phyloP scores from a whole-genome alignment of 2,888 invertebrate species.

The Deilephila porcellus region DNA sequence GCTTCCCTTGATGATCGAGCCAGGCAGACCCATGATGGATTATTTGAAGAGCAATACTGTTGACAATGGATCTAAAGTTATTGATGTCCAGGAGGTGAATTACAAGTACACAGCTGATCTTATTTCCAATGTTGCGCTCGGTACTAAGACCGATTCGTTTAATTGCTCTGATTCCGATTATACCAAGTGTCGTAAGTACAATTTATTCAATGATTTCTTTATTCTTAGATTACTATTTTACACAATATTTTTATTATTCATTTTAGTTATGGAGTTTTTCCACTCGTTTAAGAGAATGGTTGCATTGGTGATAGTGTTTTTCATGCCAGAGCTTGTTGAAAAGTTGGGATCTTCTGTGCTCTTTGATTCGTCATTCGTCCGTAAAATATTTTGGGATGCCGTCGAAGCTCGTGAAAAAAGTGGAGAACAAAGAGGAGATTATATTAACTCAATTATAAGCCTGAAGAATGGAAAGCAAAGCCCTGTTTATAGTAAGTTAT shows the following conservation, averaged over 20 bases:
- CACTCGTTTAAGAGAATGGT: constrained; percentile 47
- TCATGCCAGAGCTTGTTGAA: constrained; percentile 45
- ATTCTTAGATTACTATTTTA: no score
- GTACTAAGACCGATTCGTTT: constrained; percentile 44
- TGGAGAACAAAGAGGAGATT: constrained; percentile 45
- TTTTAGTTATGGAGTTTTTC: constrained; percentile 45
- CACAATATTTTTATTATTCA: background rate
- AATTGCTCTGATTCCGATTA: constrained; percentile 41
- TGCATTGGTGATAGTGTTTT: constrained; percentile 46
- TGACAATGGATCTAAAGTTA: constrained; percentile 11
- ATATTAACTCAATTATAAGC: constrained; percentile 45
- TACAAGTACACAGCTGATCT: constrained; percentile 46
- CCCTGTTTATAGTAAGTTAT: constrained; percentile 44
- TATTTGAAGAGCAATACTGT: constrained; percentile 34
- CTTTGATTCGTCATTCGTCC: constrained; percentile 41
- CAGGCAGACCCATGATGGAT: constrained; percentile 43
- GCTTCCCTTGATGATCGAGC: constrained; percentile 46
- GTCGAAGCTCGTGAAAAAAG: constrained; percentile 41
- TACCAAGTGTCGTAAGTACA: constrained; percentile 42
- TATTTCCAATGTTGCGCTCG: constrained; percentile 46
- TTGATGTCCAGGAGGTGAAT: constrained; percentile 45
- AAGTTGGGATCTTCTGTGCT: constrained; percentile 41
- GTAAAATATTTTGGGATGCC: constrained; percentile 44
- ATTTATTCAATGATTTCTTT: background rate
- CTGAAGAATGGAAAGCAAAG: constrained; percentile 45